These are phyloP conservation scores for Acronicta aceris DNA, from an alignment of 2,888 invertebrate species.

Conservation along the genomic window DNA sequence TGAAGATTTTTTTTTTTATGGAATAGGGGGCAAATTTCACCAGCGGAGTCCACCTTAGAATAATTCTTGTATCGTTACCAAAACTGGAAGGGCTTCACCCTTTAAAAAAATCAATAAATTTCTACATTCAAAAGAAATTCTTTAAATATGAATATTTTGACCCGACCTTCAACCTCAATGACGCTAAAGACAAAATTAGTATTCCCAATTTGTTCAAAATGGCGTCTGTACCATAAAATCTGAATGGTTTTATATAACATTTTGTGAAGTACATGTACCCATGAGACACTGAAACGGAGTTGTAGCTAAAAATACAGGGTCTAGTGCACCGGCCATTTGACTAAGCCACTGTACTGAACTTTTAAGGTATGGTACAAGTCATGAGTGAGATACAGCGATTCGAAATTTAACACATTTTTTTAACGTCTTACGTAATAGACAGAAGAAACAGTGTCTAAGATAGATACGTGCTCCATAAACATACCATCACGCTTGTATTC, in stretches of 20 bases:
- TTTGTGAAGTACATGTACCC: conserved; percentile 34
- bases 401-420: conserved; percentile 1
- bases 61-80: not conserved
- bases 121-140: too few species aligned
- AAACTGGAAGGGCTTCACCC: too few species aligned
- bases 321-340: conserved; percentile 71
- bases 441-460: too few species aligned
- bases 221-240: conserved; percentile 38
- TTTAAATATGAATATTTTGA: not conserved
- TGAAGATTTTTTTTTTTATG: too few species aligned
- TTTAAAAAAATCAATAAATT: too few species aligned
- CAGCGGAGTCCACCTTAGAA: too few species aligned
- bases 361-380: conserved; percentile 49
- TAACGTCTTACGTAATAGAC: too few species aligned
- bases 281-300: conserved; percentile 37
- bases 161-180: conserved; percentile 38
- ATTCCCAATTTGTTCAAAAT: conserved; percentile 43
- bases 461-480: too few species aligned
- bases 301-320: conserved; percentile 45
- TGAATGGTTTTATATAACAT: conserved; percentile 50
- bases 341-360: conserved; percentile 71
- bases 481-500: too few species aligned
- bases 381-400: conserved; percentile 31
- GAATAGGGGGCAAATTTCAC: too few species aligned
- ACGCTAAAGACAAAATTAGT: conserved; percentile 38